These are phyloP conservation scores for Passer domesticus DNA, from an alignment of 2,113 vertebrate species.

Conservation along the genomic window DNA sequence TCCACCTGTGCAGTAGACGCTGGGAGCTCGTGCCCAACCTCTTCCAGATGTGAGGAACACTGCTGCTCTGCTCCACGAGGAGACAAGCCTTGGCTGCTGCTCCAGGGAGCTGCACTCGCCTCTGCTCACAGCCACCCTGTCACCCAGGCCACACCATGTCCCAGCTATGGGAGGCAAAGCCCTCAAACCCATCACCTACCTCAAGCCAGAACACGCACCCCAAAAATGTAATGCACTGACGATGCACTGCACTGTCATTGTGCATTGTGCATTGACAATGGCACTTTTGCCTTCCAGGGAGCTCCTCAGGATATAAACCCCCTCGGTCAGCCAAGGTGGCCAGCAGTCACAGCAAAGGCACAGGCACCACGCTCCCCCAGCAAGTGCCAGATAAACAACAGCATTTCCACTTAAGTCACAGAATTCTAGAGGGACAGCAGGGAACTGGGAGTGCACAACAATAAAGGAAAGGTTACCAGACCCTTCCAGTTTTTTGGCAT, in stretches of 20 bases:
- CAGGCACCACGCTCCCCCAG: fast-evolving
- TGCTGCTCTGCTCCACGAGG: not conserved
- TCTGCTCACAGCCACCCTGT: fast-evolving
- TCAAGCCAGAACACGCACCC: not conserved
- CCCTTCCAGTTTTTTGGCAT: not conserved
- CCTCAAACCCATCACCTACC: not conserved
- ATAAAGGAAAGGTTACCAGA: not conserved
- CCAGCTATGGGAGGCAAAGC: not conserved
- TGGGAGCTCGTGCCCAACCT: not conserved
- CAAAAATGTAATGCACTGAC: no score
- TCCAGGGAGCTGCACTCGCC: not conserved
- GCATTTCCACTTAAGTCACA: not conserved
- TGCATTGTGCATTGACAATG: fast-evolving
- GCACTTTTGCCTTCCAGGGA: not conserved
- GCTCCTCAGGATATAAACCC: not conserved
- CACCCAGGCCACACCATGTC: fast-evolving
- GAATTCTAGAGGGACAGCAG: not conserved
- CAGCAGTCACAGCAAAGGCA: not conserved
- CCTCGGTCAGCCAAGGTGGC: not conserved
- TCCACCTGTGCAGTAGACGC: not conserved
- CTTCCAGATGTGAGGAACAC: not conserved
- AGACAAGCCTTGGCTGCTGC: not conserved
- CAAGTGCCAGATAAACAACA: not conserved
- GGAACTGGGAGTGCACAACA: not conserved
- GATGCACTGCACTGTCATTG: no score